phyloP scores from a whole-genome alignment of 1,140 invertebrate species.

The Hycleus phaleratus region DNA sequence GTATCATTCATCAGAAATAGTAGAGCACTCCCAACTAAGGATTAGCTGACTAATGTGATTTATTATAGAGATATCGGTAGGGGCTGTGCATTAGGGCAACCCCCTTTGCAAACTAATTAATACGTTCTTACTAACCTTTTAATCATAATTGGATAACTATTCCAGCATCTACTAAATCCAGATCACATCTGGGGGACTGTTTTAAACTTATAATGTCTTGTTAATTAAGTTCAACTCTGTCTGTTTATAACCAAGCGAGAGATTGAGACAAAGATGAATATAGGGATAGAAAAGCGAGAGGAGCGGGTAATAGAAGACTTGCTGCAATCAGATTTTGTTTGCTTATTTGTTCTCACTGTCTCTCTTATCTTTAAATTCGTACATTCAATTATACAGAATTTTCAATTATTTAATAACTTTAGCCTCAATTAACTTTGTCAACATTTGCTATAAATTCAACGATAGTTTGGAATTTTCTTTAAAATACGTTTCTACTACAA shows the following conservation, averaged over 20 bases:
- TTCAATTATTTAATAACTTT: too few relatives aligned
- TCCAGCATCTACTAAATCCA: slow-evolving; percentile 29
- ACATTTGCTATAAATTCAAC: too few relatives aligned
- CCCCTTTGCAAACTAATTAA: slow-evolving; percentile 34
- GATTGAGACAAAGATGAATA: too few relatives aligned
- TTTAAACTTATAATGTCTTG: slow-evolving; percentile 38
- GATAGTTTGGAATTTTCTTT: too few relatives aligned
- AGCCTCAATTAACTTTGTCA: too few relatives aligned
- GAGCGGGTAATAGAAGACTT: too few relatives aligned
- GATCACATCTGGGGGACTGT: slow-evolving; percentile 29
- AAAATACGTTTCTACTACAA: too few relatives aligned
- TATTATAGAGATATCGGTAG: slow-evolving; percentile 35
- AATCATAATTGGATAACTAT: slow-evolving; percentile 40
- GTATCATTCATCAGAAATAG: not conserved
- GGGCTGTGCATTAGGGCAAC: slow-evolving; percentile 30
- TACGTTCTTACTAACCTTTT: slow-evolving; percentile 39
- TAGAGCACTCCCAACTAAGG: slow-evolving; percentile 21
- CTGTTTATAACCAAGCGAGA: not conserved
- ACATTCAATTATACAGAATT: too few relatives aligned
- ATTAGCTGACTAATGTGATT: slow-evolving; percentile 39
- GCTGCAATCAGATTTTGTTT: too few relatives aligned
- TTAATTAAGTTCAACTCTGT: slow-evolving; percentile 34
- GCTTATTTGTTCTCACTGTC: too few relatives aligned
- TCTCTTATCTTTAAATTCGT: too few relatives aligned
- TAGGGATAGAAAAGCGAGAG: too few relatives aligned